Conservation (phyloP, 2,888 invertebrate genomes). For the Catocala nupta region DNA sequence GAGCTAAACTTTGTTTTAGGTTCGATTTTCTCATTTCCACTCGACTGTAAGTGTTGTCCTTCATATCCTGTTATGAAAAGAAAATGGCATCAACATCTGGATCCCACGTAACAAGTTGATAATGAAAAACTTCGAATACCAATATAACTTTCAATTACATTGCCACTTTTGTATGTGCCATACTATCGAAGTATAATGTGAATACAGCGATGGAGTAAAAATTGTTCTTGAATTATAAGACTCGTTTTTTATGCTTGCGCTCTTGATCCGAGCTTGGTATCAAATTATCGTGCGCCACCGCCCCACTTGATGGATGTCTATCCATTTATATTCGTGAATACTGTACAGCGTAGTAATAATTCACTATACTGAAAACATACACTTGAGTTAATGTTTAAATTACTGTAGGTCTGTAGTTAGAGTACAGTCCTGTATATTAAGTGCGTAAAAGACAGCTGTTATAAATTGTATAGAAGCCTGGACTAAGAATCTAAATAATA, state of each 20-base stretch:
- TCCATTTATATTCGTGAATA: constrained; percentile 47
- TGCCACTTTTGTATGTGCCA: neutral
- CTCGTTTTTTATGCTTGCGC: neutral
- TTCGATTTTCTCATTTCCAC: constrained; percentile 19
- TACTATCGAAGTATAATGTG: neutral
- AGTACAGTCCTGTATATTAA: no score
- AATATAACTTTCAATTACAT: neutral
- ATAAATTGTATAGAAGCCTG: no score
- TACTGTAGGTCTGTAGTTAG: no score
- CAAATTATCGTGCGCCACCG: constrained; percentile 55
- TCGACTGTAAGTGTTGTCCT: constrained; percentile 15
- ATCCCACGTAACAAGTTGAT: neutral
- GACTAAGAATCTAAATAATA: no score
- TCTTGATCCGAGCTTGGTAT: constrained; percentile 42
- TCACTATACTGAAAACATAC: constrained; percentile 6
- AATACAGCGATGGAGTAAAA: constrained; percentile 1
- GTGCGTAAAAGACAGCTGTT: no score
- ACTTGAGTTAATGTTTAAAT: neutral
- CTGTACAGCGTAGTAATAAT: constrained; percentile 21
- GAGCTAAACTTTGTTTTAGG: constrained; percentile 36
- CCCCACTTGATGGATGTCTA: constrained; percentile 53
- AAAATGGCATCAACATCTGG: constrained; percentile 30
- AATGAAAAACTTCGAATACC: neutral
- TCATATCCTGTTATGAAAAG: constrained; percentile 29
- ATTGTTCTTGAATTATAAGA: neutral